phyloP scores from a whole-genome alignment of 2,113 vertebrate genomes.

The Anhinga rufa region DNA sequence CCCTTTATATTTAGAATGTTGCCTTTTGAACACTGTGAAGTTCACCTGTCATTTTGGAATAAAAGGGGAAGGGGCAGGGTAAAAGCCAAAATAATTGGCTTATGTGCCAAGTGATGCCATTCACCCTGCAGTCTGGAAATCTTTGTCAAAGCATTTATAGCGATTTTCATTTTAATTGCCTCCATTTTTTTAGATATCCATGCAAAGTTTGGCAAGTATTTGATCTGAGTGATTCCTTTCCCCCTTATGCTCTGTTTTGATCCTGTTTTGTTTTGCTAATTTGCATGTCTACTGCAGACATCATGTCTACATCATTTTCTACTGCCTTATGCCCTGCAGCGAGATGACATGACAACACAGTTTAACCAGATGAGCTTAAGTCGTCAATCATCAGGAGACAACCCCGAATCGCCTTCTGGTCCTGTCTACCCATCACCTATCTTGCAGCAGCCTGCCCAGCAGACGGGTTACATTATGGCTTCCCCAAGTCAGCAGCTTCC shows the following conservation, averaged over 20 bases:
- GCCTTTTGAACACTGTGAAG: background rate
- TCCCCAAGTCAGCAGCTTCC: slow-evolving; percentile 75
- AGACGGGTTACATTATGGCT: slow-evolving; percentile 75
- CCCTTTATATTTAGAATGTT: slow-evolving; percentile 1
- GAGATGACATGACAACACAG: slow-evolving; percentile 86
- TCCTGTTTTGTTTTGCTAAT: background rate
- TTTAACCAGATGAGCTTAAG: slow-evolving; percentile 85
- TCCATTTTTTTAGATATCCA: background rate
- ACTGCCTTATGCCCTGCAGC: slow-evolving; percentile 57
- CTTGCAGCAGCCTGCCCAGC: slow-evolving; percentile 76
- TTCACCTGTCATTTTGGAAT: background rate
- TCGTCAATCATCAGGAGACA: slow-evolving; percentile 84
- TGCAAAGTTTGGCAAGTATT: background rate
- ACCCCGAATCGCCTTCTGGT: slow-evolving; percentile 74
- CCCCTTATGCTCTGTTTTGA: background rate
- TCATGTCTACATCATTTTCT: background rate
- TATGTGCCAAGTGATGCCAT: background rate
- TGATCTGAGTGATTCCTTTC: background rate
- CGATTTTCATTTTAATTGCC: background rate
- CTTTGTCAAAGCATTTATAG: background rate
- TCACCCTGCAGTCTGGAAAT: background rate
- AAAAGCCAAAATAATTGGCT: background rate
- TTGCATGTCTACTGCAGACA: background rate
- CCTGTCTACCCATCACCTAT: slow-evolving; percentile 71
- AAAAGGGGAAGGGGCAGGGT: background rate